phyloP scores from a whole-genome alignment of 2,113 vertebrate genomes.

The Brachypodius melanocephalos region DNA sequence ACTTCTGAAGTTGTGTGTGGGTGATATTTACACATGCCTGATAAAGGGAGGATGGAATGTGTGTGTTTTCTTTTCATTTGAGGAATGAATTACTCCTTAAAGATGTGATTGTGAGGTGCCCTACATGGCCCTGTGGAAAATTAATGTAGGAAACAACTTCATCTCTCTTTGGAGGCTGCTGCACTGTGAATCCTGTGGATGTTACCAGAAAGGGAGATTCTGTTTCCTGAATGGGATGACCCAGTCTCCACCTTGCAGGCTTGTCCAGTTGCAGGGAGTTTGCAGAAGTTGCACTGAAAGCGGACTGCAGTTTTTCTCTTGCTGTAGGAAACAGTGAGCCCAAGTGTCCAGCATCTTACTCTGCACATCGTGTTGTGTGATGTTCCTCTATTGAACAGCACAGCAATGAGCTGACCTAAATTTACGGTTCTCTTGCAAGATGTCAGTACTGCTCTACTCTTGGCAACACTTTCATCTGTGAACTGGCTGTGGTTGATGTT shows the following conservation, averaged over 20 bases:
- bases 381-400: not conserved
- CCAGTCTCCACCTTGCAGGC: not conserved
- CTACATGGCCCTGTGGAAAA: not conserved
- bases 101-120: not conserved
- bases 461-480: not conserved
- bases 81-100: not conserved
- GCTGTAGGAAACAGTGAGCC: not conserved
- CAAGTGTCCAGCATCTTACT: not conserved
- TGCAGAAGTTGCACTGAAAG: not conserved
- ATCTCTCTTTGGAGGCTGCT: not conserved
- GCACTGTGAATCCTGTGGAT: not conserved
- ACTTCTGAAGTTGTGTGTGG: not conserved
- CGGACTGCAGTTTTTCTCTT: not conserved
- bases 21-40: not conserved
- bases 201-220: not conserved
- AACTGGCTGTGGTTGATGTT: not conserved
- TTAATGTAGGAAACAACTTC: not conserved
- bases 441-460: not conserved
- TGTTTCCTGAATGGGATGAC: not conserved
- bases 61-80: conserved; percentile 10
- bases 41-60: not conserved
- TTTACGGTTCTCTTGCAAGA: not conserved
- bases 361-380: not conserved
- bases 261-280: not conserved
- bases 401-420: not conserved